Conservation (phyloP, 1,140 invertebrate species). For the Drosophila pruinosa region DNA sequence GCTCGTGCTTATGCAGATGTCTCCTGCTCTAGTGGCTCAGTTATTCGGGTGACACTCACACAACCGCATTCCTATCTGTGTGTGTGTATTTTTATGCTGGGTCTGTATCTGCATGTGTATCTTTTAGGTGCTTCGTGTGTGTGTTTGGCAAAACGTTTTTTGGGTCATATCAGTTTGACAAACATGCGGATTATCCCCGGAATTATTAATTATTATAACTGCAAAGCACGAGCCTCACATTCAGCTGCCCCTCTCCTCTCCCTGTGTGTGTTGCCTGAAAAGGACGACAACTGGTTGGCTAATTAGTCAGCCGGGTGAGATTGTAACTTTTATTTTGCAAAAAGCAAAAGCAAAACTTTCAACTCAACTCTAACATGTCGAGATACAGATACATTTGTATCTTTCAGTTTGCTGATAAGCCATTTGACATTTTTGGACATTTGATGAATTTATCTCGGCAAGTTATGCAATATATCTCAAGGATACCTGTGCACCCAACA, state of each 20-base stretch:
- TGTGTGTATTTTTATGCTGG: constrained; percentile 14
- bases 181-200: constrained; percentile 76
- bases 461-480: not conserved
- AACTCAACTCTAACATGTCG: not conserved
- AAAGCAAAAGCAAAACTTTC: not conserved
- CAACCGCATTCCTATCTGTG: constrained; percentile 7
- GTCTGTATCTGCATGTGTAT: constrained; percentile 15
- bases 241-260: constrained; percentile 41
- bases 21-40: constrained; percentile 19
- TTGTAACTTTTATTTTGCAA: constrained; percentile 6
- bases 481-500: too few relatives aligned
- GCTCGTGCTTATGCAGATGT: constrained; percentile 64
- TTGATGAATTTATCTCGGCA: not conserved
- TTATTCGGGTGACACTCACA: constrained; percentile 19
- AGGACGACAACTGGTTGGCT: constrained; percentile 49
- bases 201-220: constrained; percentile 80
- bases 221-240: constrained; percentile 56
- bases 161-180: constrained; percentile 72
- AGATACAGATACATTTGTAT: constrained; percentile 4
- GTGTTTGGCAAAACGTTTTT: constrained; percentile 50
- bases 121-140: constrained; percentile 32
- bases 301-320: constrained; percentile 46
- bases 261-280: constrained; percentile 30
- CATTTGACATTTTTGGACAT: not conserved
- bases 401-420: not conserved